phyloP scores from a whole-genome alignment of 2,797 vertebrate genomes.

The Tapera naevia region DNA sequence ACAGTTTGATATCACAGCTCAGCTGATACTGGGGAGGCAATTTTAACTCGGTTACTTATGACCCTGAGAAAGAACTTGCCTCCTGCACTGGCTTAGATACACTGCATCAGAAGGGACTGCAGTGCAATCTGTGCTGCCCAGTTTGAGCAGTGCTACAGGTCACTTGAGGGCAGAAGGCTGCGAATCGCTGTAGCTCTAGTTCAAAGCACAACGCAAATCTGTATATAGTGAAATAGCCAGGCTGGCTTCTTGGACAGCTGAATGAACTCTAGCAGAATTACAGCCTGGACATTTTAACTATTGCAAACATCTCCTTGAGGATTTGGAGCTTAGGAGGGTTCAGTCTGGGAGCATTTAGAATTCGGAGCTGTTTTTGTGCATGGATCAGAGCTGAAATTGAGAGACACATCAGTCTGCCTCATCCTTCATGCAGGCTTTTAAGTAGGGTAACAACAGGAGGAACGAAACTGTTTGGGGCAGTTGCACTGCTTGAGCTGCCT shows the following conservation, averaged over 20 bases:
- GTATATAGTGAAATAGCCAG: neutral
- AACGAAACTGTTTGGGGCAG: neutral
- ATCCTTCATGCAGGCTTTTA: neutral
- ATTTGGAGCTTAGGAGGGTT: neutral
- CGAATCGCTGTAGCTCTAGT: neutral
- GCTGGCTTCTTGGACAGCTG: neutral
- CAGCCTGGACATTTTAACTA: neutral
- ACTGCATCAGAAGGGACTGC: neutral
- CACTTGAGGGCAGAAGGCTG: neutral
- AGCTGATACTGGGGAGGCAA: neutral
- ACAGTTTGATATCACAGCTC: neutral
- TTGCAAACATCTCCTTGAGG: neutral
- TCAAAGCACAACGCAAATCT: neutral
- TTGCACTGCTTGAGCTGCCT: neutral
- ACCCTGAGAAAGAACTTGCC: neutral
- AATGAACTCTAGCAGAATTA: neutral
- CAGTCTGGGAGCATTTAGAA: neutral
- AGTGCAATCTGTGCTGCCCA: neutral
- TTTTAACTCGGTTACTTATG: neutral
- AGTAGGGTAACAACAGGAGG: neutral
- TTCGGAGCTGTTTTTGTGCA: rapidly evolving
- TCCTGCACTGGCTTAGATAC: neutral
- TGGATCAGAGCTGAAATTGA: neutral
- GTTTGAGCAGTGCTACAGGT: neutral
- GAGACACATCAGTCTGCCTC: neutral